A percentile compares a stretch with the other conserved stretches of the same genome.
These are phyloP conservation scores for Cotesia vestalis DNA, from an alignment of 1,140 invertebrate genomes.

Conservation along the genomic window DNA sequence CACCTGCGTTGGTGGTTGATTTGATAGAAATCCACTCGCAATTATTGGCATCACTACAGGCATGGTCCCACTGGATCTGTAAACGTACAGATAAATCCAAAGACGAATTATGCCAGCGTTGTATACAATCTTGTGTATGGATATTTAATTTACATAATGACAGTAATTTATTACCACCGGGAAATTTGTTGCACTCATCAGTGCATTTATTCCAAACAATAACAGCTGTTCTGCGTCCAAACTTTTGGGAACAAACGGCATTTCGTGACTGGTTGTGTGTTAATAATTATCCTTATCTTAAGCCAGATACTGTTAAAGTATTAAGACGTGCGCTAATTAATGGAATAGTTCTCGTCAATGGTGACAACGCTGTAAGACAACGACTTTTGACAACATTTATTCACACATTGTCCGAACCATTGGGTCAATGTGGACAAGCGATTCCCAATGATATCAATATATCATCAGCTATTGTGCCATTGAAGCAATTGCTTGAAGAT, in stretches of 20 bases:
- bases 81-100: slow-evolving; percentile 57
- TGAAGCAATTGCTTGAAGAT: slow-evolving; percentile 60
- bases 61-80: slow-evolving; percentile 73
- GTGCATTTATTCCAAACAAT: slow-evolving; percentile 71
- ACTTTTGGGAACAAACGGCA: slow-evolving; percentile 64
- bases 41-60: slow-evolving; percentile 73
- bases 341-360: slow-evolving; percentile 55
- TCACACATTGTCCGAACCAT: slow-evolving; percentile 47
- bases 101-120: slow-evolving; percentile 53
- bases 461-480: slow-evolving; percentile 45
- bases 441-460: slow-evolving; percentile 53
- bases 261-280: slow-evolving; percentile 64
- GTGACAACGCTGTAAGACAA: slow-evolving; percentile 50
- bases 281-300: slow-evolving; percentile 62
- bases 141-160: slow-evolving; percentile 46
- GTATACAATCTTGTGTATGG: slow-evolving; percentile 55
- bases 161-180: slow-evolving; percentile 50
- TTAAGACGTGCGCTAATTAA: slow-evolving; percentile 57
- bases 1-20: slow-evolving; percentile 53
- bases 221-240: slow-evolving; percentile 68
- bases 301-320: slow-evolving; percentile 59
- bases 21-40: slow-evolving; percentile 71
- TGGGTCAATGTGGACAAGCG: slow-evolving; percentile 50
- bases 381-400: slow-evolving; percentile 55
- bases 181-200: slow-evolving; percentile 70